Base-by-base conservation (phyloP, 1,140 invertebrate genomes). In the Diabrotica virgifera region DNA sequence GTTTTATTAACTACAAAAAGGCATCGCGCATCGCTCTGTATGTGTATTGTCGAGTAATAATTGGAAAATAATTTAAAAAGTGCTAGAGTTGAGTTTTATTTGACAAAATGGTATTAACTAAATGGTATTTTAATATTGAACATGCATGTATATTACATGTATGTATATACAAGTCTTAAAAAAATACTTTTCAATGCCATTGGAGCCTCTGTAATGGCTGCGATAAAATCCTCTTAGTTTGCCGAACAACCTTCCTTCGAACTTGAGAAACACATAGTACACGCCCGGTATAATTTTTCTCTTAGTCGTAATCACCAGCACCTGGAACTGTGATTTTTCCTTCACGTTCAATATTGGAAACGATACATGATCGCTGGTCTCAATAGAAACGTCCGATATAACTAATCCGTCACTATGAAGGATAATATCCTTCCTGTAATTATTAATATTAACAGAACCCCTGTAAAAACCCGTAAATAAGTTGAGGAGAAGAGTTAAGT, bases 141-240 rank as follows among this genome's bases (percentile, higher is more conserved):
- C n/a, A 46, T n/a, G 6, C 4, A 3, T 46, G n/a, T 5, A 46
- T 46, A 8, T 46, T 46, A 46, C 4, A 10, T n/a, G n/a, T 46
- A 46, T 10, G 3, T 10, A 46, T 46, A 54, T 54, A 54, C 8
- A 11, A 53, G 2, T 4, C 3, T n/a, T 54, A n/a, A 12, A 54
- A 54, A 7, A 9, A 54, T 80, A 90, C 89, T 86, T 86, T n/a
- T 76, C 84, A 73, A 82, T 76, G 71, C 86, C 86, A 0, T 75
- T 80, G 46, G 78, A 66, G 63, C 76, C 74, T 70, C 88, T 82
- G 76, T 95, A 94, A 36, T 80, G 82, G 75, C 91, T 93, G 52
- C 86, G 84, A 77, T 95, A 95, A 70, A 95, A 88, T 1, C 93
- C 93, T 13, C 89, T 85, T 62, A 91, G 89, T 74, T 85, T 84